Evolutionary conservation across 2,113 vertebrate species (phyloP), one percentile per base, ranked within the genome.

Genomic region (Anguilla rostrata): DNA sequence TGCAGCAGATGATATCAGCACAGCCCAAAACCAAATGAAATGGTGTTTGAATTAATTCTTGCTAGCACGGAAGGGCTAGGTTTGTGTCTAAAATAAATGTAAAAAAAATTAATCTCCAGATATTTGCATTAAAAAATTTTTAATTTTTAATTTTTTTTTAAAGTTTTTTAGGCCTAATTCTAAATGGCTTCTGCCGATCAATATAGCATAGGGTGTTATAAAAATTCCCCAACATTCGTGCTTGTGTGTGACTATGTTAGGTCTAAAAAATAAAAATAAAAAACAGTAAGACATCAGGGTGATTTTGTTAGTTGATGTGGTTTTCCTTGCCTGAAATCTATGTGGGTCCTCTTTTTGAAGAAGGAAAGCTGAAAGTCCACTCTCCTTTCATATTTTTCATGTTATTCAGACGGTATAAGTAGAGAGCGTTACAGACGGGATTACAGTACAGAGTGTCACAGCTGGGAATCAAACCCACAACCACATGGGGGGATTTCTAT

Each of bases 191-290:
- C 71, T 22, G 39, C 15, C 40, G 43, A 40, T 84, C 43, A 22
- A 2, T 46, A 60, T 92, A 39, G n/a, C 15, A 71, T 12, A 34
- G 16, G 29, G 53, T 6, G 92, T 88, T 81, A 88, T 86, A 87
- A 89, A 93, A 66, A 53, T 34, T 92, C 86, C 92, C 94, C 94
- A 95, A 94, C 95, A 93, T 94, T 90, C 93, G 92, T 88, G 89
- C 92, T 39, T 0, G 39, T 85, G 85, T 0, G 0, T 90, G 88
- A 87, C 5, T 29, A 75, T 20, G 9, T 53, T 14, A 53, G 49
- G 49, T 53, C 49, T 53, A 6, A 53, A 34, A 34, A 34, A 34
- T 34, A 34, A 34, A 34, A 34, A 34, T 34, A 34, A 34, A 34
- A 53, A 53, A 12, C 81, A 46, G 83, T 86, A 92, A 94, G 93